Conservation (phyloP, 2,113 vertebrate species). For the Harpagus bidentatus region DNA sequence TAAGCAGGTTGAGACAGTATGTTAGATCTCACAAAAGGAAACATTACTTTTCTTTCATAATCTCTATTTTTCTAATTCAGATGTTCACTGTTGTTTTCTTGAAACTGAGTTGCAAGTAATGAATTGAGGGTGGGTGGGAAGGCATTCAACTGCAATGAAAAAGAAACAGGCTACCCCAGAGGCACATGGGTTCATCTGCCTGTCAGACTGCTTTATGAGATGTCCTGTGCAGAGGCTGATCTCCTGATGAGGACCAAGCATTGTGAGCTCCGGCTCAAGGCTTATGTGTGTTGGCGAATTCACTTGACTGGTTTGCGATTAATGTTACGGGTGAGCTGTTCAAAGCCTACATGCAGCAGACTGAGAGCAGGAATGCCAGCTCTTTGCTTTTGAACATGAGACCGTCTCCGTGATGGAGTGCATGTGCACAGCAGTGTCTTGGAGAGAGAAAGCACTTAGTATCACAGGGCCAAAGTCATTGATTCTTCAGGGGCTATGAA, state of each 20-base stretch:
- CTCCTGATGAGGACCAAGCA: background rate
- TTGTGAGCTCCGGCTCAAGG: background rate
- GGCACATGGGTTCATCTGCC: background rate
- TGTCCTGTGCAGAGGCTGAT: background rate
- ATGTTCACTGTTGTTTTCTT: background rate
- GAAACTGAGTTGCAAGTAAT: background rate
- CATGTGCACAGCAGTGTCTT: background rate
- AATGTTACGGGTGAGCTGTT: background rate
- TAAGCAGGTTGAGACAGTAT: background rate
- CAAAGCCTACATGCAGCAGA: background rate
- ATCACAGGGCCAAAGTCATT: background rate
- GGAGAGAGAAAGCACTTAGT: background rate
- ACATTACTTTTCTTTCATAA: background rate
- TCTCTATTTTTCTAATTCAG: background rate
- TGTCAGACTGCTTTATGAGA: background rate
- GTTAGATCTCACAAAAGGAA: background rate
- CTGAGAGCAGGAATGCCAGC: background rate
- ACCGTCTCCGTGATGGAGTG: background rate
- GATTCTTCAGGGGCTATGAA: background rate
- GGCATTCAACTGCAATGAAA: background rate
- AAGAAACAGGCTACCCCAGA: background rate
- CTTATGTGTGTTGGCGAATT: background rate
- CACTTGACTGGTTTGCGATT: background rate
- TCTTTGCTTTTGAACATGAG: background rate
- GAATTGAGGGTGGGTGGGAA: background rate